phyloP scores from a whole-genome alignment of 1,140 invertebrate species.

The Leptoteleia sp. region DNA sequence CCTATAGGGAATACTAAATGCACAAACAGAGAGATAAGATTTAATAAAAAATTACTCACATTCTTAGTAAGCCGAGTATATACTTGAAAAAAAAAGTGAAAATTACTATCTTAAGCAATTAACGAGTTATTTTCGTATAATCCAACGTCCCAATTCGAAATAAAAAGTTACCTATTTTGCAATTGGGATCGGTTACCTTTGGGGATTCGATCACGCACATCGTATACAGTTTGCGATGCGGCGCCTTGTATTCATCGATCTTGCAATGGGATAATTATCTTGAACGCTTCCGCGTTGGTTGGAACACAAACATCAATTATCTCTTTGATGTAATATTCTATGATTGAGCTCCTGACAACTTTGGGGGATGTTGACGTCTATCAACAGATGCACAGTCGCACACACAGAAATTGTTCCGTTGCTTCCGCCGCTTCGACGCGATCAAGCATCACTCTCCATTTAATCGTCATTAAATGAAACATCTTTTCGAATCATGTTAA shows the following conservation, averaged over 20 bases:
- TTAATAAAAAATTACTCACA: too few relatives aligned
- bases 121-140: too few relatives aligned
- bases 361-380: constrained; percentile 17
- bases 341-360: constrained; percentile 36
- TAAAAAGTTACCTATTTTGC: constrained; percentile 4
- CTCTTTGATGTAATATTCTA: constrained; percentile 50
- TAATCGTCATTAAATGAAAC: too few relatives aligned
- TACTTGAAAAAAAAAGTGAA: too few relatives aligned
- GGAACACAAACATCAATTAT: constrained; percentile 38
- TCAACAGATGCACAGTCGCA: constrained; percentile 30
- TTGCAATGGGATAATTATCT: constrained; percentile 29
- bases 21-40: too few relatives aligned
- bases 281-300: constrained; percentile 36
- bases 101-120: too few relatives aligned
- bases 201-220: constrained; percentile 6
- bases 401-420: too few relatives aligned
- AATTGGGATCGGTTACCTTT: constrained; percentile 7
- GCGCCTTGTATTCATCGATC: constrained; percentile 37
- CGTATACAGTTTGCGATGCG: constrained; percentile 20
- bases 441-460: too few relatives aligned
- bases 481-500: too few relatives aligned
- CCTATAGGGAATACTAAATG: too few relatives aligned
- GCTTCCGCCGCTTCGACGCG: too few relatives aligned
- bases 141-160: neutral
- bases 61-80: too few relatives aligned